Evolutionary conservation across 2,797 vertebrate species (phyloP), one percentile per base, ranked within the genome.

Genomic region (Gallirallus australis): DNA sequence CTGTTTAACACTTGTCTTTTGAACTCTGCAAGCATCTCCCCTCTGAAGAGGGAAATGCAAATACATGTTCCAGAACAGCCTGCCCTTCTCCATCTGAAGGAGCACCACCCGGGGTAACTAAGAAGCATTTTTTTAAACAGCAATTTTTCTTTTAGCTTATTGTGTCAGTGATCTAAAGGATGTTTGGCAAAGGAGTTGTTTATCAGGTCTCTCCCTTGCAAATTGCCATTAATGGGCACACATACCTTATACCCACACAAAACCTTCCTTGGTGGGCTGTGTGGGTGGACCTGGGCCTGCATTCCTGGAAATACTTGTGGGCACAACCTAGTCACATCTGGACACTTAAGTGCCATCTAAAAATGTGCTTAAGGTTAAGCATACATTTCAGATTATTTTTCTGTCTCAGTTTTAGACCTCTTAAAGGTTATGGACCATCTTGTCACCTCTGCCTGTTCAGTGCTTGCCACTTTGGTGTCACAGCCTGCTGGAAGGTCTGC

Each of bases 261-360:
- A 94, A 82, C 77, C 42, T 75, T 64, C 19, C 75, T 77, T 82
- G 82, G 85, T 84, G 82, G 80, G 82, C 70, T 70, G 72, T 47
- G 72, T 90, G 91, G 84, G 89, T 83, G 75, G 57, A 94, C 81
- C 45, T 12, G 15, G 66, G 30, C 71, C 63, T 71, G 21, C 52
- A 73, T 86, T 93, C 77, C 82, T 94, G 63, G 77, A 86, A 78
- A 83, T 70, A 59, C n/a, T 60, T 86, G 63, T 93, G 56, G 42
- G 73, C 52, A 80, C 70, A 73, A 53, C 42, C 48, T 42, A 60
- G 52, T 84, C 35, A 37, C 33, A 75, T 92, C 21, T n/a, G 89
- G 56, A 37, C n/a, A 45, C 31, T 57, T 64, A n/a, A 52, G 11
- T 48, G 25, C 78, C 69, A 31, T 63, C 25, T 66, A 57, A 61